Base-by-base conservation (phyloP, 2,888 invertebrate species). In the Saturnia pavonia region DNA sequence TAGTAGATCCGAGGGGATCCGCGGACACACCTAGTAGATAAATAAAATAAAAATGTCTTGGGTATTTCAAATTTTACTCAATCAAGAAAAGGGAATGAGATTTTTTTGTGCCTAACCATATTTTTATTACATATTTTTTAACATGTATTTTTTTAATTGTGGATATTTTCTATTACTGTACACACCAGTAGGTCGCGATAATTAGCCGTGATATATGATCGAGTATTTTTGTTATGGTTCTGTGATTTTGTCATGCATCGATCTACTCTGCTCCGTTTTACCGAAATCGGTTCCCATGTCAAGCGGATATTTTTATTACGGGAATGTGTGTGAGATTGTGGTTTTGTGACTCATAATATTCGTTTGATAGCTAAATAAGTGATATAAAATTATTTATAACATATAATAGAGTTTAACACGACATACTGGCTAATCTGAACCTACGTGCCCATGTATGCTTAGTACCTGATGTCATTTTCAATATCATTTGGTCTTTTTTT, bases 171-270 rank as follows among this genome's bases (percentile, higher is more conserved):
- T 22, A 22, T 54, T 54, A 43, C 54, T 60, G 14, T 27, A 27
- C 57, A 27, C 57, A 60, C 0, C 27, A 27, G 57, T 60, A 25
- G 14, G 57, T 12, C 14, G 25, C 14, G 14, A 8, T 60, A 60
- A 60, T 4, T 14, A 27, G 14, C 40, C 4, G 65, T 65, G 65
- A 65, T 65, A 65, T 65, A 65, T 65, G 65, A 22, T 60, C 57
- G 65, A 40, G 34, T 65, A 9, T n/a, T 65, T 65, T 65, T n/a
- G 65, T 65, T 65, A 65, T 40, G 65, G 65, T 40, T 34, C 65
- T 40, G 34, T 65, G 65, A 65, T 65, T 65, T 65, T 65, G 65
- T 65, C 40, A 65, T 65, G 65, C 65, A 40, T 65, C 65, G 40
- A 65, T 40, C n/a, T 63, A 27, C 25, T 19, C n/a, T 40, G 65